These are phyloP conservation scores for Cathartes aura DNA, from an alignment of 2,113 vertebrate genomes.

Conservation along the genomic window DNA sequence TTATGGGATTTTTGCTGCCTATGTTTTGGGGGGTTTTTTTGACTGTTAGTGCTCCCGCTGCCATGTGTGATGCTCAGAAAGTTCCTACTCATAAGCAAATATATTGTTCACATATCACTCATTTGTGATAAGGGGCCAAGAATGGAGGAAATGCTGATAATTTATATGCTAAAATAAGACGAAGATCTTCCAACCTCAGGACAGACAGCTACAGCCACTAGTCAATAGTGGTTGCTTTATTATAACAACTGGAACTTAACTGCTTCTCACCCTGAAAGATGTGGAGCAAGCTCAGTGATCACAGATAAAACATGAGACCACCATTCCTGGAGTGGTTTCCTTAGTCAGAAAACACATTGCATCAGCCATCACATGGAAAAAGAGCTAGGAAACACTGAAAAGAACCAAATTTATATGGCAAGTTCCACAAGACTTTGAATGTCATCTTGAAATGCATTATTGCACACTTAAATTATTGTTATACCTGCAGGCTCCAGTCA, in stretches of 20 bases:
- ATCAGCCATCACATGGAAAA: not conserved
- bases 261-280: not conserved
- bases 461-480: not conserved
- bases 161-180: not conserved
- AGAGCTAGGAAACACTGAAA: not conserved
- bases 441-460: not conserved
- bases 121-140: not conserved
- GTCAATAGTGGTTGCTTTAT: not conserved
- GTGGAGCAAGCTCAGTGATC: not conserved
- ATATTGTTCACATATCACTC: not conserved
- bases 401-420: not conserved
- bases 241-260: not conserved
- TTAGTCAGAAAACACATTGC: not conserved
- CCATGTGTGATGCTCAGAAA: not conserved
- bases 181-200: not conserved
- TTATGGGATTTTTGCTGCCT: not conserved
- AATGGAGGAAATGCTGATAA: not conserved
- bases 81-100: not conserved
- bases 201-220: not conserved
- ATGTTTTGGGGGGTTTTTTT: not conserved
- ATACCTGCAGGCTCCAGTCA: not conserved
- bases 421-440: not conserved
- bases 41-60: not conserved
- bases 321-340: not conserved
- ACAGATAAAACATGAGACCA: not conserved